Evolutionary conservation across 2,797 vertebrate species (phyloP).

Genomic region (Tarsius wallacei): DNA sequence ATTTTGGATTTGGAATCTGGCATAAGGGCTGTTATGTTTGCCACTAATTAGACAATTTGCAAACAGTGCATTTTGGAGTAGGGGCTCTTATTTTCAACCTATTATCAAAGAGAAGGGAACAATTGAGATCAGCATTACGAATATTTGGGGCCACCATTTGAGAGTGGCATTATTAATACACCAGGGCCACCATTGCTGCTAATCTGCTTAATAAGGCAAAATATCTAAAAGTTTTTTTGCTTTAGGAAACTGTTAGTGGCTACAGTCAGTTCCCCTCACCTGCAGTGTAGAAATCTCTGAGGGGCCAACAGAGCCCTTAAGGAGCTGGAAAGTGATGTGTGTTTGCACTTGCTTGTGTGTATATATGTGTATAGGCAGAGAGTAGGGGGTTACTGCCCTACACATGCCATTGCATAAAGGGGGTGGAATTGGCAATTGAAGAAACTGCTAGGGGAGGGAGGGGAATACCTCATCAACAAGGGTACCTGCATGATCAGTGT

Average conservation of each 20-base stretch:
- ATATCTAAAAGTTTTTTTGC: neutral
- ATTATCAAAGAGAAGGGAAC: neutral
- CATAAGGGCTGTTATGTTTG: neutral
- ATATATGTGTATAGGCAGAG: neutral
- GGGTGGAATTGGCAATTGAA: no score
- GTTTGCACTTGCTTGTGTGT: neutral
- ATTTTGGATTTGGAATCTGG: neutral
- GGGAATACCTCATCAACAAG: no score
- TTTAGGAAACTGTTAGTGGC: neutral
- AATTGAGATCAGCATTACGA: neutral
- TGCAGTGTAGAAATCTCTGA: neutral
- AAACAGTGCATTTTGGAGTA: neutral
- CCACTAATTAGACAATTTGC: neutral
- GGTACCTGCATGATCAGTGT: no score
- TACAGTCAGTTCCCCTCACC: fast-evolving
- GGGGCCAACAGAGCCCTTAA: neutral
- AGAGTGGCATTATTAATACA: no score
- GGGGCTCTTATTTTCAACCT: neutral
- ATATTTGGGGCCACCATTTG: neutral
- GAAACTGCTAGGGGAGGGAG: no score
- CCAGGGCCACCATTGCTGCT: neutral
- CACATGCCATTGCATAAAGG: neutral
- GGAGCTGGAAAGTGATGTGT: neutral
- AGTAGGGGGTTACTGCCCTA: neutral
- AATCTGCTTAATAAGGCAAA: neutral